Evolutionary conservation across 2,888 invertebrate genomes (phyloP).

Genomic region (Branchinecta sandiegonensis): DNA sequence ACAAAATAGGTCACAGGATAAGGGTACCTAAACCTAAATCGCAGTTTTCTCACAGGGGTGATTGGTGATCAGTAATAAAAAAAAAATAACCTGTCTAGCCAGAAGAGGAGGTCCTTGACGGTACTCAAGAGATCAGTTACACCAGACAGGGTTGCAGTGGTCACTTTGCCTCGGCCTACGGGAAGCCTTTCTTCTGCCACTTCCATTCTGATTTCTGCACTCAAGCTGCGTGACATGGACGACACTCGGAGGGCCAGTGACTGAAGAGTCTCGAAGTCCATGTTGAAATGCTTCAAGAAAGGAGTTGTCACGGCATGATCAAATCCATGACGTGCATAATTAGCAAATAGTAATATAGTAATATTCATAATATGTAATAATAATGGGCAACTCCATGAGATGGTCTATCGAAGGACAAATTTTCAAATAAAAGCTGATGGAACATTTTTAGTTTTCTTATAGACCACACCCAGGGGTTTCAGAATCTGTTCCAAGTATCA

Average conservation of each 20-base stretch:
- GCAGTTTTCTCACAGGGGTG: not conserved
- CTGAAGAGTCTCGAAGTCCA: constrained; percentile 82
- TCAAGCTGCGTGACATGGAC: constrained; percentile 61
- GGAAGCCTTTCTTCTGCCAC: constrained; percentile 24
- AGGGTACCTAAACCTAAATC: too few species aligned
- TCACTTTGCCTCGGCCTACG: constrained; percentile 43
- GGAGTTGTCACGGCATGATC: too few species aligned
- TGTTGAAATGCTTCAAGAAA: constrained; percentile 61
- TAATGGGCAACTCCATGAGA: too few species aligned
- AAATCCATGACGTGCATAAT: too few species aligned
- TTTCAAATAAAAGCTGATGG: too few species aligned
- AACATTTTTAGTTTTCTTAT: too few species aligned
- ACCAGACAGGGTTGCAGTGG: constrained; percentile 65
- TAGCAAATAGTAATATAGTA: too few species aligned
- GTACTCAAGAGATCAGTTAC: constrained; percentile 69
- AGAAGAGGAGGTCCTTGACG: constrained; percentile 73
- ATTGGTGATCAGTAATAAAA: not conserved
- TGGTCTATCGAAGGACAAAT: too few species aligned
- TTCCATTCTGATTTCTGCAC: constrained; percentile 45
- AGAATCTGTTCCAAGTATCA: too few species aligned
- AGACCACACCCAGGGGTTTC: too few species aligned
- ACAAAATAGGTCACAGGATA: too few species aligned
- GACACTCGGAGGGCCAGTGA: constrained; percentile 68
- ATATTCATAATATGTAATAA: too few species aligned
- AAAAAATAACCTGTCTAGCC: constrained; percentile 61